Evolutionary conservation across 1,140 invertebrate species (phyloP), one percentile per base, ranked within the genome.

Genomic region (Dufourea novaeangliae): DNA sequence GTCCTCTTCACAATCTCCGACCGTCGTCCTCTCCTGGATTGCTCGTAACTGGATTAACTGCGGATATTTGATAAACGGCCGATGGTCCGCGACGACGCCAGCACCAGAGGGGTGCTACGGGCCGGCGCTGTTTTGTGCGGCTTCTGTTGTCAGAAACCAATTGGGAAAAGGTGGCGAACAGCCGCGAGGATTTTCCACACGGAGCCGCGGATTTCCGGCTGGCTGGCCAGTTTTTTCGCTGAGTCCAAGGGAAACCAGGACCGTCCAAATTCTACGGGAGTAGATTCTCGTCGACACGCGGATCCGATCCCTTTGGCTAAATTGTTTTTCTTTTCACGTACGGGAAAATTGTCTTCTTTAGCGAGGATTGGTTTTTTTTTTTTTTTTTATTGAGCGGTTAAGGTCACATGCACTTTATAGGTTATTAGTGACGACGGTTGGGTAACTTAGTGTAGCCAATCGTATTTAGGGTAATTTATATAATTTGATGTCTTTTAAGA

Each of bases 41-140:
- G 88, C 84, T 83, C 81, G 79, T 91, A 91, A 92, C 87, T 74
- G 89, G 87, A 91, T 92, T 91, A 92, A 92, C 89, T 88, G 85
- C 84, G 89, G 84, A 84, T 87, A 88, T 90, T 92, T 90, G 91
- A 90, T 85, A 89, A 90, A 91, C 88, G 89, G 80, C 79, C 78
- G 75, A 84, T 83, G 78, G 80, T 82, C 81, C 64, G 77, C 50
- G 41, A 62, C 17, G 46, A 37, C 20, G 52, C 20, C 50, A 46
- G 22, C 25, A 41, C 37, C n/a, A 61, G 22, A 12, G 25, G 25
- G 25, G 11, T 2, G 1, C 4, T 22, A 37, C 11, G 14, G n/a
- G 56, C 7, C 25, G 41, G 37, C 17, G 39, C 39, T 27, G 39
- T 50, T 70, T 67, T 64, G 59, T 63, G 66, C 67, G 44, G 78